Base-by-base conservation (phyloP, 2,113 vertebrate genomes). In the Trematocara nigrifrons region DNA sequence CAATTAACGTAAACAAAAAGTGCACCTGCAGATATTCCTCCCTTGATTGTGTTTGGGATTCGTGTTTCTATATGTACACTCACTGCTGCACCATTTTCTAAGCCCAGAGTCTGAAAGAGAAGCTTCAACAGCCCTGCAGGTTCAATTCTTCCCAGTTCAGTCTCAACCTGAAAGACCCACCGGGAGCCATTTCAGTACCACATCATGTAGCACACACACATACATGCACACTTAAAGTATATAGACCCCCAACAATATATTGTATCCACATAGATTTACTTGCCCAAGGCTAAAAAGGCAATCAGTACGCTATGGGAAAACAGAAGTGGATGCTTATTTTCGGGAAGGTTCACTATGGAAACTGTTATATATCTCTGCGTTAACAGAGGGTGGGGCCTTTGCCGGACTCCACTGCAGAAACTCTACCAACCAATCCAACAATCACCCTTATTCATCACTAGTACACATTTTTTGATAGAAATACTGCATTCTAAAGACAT, bases 321-420 rank as follows among this genome's bases (percentile, higher is more conserved):
- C 40, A 56, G 45, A 49, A 69, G n/a, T 13, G 16, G 38, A 78
- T 77, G 26, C 49, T 79, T 78, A 57, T 81, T 79, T 80, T 59
- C 47, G 69, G 57, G 53, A 61, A 76, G 54, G 80, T 76, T 93
- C 80, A 56, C 69, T 79, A 85, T 86, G 66, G 81, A 52, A 91
- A 87, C 79, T 56, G 51, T 22, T 49, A 83, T 69, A 16, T 42
- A 35, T 71, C 15, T 64, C 33, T 86, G 13, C 12, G 51, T 54
- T 74, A 35, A 49, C 83, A 31, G 22, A 80, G 82, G 66, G 81
- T 61, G 80, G 64, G 45, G 76, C 74, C 53, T 88, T 51, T 64
- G 31, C 61, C 52, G 54, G 42, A 53, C 20, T 66, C 29, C 42
- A 31, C 40, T 77, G 26, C 78, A 85, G 26, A 86, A 74, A 80